A percentile compares a stretch with the other conserved stretches of the same genome.
phyloP scores from a whole-genome alignment of 2,113 vertebrate species.

The Phoenicopterus ruber region DNA sequence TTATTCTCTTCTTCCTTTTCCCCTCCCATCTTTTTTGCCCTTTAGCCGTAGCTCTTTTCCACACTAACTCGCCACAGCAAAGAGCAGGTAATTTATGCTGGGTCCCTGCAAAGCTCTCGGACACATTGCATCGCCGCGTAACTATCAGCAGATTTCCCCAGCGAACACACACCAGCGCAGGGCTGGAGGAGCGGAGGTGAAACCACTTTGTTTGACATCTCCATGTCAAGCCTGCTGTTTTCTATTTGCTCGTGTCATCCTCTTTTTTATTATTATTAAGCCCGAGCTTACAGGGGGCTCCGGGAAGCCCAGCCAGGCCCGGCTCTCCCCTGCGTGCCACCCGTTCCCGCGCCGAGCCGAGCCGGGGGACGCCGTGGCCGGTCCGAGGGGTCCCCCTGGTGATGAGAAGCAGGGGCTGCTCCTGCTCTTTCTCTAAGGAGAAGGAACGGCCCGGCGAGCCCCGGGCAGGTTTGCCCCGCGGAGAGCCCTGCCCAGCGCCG shows the following conservation, averaged over 20 bases:
- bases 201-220: not conserved
- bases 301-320: conserved; percentile 59
- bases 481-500: not conserved
- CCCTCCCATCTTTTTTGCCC: not conserved
- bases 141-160: conserved; percentile 55
- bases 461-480: not conserved
- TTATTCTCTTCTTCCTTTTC: conserved; percentile 13
- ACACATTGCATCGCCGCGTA: conserved; percentile 19
- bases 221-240: not conserved
- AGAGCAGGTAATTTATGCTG: not conserved
- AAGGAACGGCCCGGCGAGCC: rapidly evolving
- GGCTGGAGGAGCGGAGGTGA: conserved; percentile 3
- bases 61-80: not conserved
- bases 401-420: not conserved
- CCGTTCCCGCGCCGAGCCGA: not conserved
- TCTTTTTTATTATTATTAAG: not conserved
- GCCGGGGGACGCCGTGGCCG: not conserved
- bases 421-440: rapidly evolving
- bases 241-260: conserved; percentile 19
- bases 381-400: conserved; percentile 42
- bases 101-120: not conserved
- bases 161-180: conserved; percentile 55
- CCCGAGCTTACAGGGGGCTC: not conserved
- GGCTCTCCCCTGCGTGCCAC: not conserved
- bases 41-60: conserved; percentile 34